Evolutionary conservation across 1,140 invertebrate species (phyloP).

Genomic region (Stenopsyche tienmushanensis): DNA sequence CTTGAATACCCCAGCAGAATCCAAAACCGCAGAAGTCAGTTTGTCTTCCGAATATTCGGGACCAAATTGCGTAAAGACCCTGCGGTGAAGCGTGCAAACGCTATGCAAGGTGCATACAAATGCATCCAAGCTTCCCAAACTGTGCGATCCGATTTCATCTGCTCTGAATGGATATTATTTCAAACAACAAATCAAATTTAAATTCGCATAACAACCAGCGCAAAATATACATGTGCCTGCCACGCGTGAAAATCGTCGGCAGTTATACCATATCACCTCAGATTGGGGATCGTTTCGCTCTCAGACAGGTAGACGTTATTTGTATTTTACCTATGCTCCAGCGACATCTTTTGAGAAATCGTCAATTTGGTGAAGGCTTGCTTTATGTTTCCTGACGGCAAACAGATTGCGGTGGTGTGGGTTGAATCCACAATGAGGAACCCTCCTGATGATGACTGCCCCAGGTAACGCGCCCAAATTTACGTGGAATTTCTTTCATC

Average conservation of each 20-base stretch:
- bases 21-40: conserved; percentile 2
- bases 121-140: background rate
- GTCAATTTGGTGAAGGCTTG: conserved; percentile 35
- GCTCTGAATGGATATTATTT: no score
- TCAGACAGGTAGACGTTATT: conserved; percentile 2
- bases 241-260: no score
- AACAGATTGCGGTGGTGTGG: conserved; percentile 34
- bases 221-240: no score
- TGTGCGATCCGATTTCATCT: conserved; percentile 8
- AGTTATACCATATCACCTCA: no score
- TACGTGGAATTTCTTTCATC: background rate
- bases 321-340: conserved; percentile 18
- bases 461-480: background rate
- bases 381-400: conserved; percentile 34
- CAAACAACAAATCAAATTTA: no score
- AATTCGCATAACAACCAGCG: no score
- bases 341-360: conserved; percentile 38
- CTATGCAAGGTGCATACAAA: conserved; percentile 19
- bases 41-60: conserved; percentile 6
- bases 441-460: background rate
- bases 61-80: conserved; percentile 40
- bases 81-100: conserved; percentile 1
- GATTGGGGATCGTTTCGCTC: no score
- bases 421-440: conserved; percentile 36
- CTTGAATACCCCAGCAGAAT: background rate